phyloP scores from a whole-genome alignment of 2,797 vertebrate genomes.

The Parauchenoglanis punctatus region DNA sequence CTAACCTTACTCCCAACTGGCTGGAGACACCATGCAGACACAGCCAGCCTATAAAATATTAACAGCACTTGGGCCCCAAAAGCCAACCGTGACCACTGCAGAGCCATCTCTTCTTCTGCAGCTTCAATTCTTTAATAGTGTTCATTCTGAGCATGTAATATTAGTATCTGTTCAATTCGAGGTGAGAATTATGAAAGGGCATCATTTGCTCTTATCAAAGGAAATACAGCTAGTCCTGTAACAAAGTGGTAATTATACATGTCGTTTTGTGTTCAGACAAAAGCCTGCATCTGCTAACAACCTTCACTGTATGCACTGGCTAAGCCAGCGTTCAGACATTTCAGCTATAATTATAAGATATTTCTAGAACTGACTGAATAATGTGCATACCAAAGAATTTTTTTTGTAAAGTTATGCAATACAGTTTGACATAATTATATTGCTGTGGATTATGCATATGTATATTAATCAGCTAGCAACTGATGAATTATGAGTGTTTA shows the following conservation, averaged over 20 bases:
- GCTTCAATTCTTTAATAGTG: not conserved
- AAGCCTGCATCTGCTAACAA: not conserved
- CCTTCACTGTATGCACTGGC: not conserved
- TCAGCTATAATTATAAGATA: constrained; percentile 14
- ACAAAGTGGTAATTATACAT: constrained; percentile 50
- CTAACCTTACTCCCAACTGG: constrained; percentile 34
- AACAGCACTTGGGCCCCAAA: constrained; percentile 40
- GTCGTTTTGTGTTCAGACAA: constrained; percentile 23
- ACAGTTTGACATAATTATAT: not conserved
- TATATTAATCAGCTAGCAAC: not conserved
- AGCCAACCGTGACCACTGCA: constrained; percentile 27
- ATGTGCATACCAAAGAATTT: not conserved
- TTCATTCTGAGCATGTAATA: constrained; percentile 3
- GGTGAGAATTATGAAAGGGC: not conserved
- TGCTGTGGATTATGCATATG: not conserved
- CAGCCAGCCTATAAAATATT: constrained; percentile 62
- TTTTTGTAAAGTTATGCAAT: not conserved
- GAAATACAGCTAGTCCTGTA: not conserved
- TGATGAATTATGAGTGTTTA: not conserved
- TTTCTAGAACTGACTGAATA: not conserved
- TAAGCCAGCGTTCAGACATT: not conserved
- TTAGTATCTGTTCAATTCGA: not conserved
- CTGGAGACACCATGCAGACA: constrained; percentile 54
- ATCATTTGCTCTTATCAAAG: not conserved
- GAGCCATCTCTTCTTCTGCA: constrained; percentile 10